These are phyloP conservation scores for Drosophila testacea DNA, from an alignment of 2,888 invertebrate species.

Conservation along the genomic window DNA sequence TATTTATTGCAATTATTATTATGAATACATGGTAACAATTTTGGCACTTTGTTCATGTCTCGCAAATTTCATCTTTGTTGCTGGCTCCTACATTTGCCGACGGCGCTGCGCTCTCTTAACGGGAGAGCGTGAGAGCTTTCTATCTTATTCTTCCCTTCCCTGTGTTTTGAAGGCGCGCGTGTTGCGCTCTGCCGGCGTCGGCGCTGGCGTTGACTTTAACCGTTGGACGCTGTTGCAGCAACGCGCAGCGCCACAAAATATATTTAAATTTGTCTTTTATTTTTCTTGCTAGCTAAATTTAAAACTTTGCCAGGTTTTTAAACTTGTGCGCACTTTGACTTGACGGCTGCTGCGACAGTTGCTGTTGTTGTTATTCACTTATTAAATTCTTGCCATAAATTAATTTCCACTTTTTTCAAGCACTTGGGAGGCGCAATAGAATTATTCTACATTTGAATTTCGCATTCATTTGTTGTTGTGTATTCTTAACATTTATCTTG, in stretches of 20 bases:
- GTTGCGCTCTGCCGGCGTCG: constrained; percentile 59
- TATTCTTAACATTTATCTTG: constrained; percentile 59
- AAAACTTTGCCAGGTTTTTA: constrained; percentile 36
- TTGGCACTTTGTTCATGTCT: constrained; percentile 62
- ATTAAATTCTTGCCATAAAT: constrained; percentile 71
- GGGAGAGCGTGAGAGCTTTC: constrained; percentile 49
- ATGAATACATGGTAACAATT: constrained; percentile 59
- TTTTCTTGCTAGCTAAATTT: constrained; percentile 33
- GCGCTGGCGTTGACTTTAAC: constrained; percentile 25
- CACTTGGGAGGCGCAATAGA: constrained; percentile 33
- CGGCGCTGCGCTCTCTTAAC: constrained; percentile 39
- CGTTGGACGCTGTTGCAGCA: constrained; percentile 20
- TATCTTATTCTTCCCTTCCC: constrained; percentile 21
- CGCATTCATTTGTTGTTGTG: constrained; percentile 35
- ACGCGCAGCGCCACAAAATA: constrained; percentile 38
- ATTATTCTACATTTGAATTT: constrained; percentile 63
- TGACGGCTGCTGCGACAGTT: constrained; percentile 13
- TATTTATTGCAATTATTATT: constrained; percentile 30
- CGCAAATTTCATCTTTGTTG: constrained; percentile 46
- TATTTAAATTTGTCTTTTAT: constrained; percentile 55
- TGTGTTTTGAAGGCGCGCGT: constrained; percentile 56
- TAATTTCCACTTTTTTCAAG: constrained; percentile 57
- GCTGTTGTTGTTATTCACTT: constrained; percentile 47
- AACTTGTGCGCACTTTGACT: constrained; percentile 40
- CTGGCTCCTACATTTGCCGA: constrained; percentile 60